phyloP scores from a whole-genome alignment of 2,888 invertebrate species.

The Melolontha melolontha region DNA sequence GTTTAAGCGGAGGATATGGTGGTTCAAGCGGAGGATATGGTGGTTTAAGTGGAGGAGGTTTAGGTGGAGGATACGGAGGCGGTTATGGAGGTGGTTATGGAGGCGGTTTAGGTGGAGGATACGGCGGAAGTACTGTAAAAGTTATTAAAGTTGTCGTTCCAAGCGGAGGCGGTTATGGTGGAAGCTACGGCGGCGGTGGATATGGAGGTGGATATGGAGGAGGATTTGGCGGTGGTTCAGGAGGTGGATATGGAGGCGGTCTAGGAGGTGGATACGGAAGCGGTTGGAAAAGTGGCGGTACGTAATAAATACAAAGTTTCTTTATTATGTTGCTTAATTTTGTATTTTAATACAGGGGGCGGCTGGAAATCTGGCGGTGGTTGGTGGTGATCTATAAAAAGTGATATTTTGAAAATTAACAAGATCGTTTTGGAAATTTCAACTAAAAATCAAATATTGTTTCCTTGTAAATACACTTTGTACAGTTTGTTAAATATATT shows the following conservation, averaged over 20 bases:
- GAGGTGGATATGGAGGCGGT: constrained; percentile 19
- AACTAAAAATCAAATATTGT: no score
- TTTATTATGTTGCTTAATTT: not conserved
- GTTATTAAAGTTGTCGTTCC: not conserved
- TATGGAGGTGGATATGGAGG: constrained; percentile 6
- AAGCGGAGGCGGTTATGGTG: constrained; percentile 32
- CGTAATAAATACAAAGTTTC: no score
- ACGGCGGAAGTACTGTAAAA: constrained; percentile 8
- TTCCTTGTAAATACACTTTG: no score
- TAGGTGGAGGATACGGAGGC: constrained; percentile 4
- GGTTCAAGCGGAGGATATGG: constrained; percentile 20
- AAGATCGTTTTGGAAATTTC: no score
- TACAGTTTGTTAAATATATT: no score
- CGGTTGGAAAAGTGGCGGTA: not conserved
- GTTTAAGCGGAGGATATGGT: constrained; percentile 33
- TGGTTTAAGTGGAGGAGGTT: not conserved
- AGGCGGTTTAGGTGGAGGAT: constrained; percentile 21
- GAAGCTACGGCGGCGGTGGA: constrained; percentile 30
- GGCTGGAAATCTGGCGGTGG: constrained; percentile 11
- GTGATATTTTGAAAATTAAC: not conserved
- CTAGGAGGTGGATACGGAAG: constrained; percentile 14
- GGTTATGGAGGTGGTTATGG: constrained; percentile 24
- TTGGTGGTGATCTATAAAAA: constrained; percentile 2
- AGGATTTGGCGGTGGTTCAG: not conserved
- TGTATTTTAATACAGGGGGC: not conserved